A percentile compares a stretch with the other conserved stretches of the same genome.
phyloP scores from a whole-genome alignment of 1,140 invertebrate species.

The Leptinotarsa defecta region DNA sequence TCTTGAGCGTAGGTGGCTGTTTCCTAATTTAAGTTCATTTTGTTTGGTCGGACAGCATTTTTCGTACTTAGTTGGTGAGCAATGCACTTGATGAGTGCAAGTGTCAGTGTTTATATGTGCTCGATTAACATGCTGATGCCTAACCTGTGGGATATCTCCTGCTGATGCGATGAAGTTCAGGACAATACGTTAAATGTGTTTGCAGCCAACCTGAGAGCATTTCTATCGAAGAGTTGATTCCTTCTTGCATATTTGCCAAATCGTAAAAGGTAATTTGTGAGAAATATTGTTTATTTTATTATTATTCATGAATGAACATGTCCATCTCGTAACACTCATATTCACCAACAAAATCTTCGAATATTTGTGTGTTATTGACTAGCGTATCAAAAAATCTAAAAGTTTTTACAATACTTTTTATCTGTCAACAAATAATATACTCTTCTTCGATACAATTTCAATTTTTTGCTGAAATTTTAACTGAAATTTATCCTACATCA shows the following conservation, averaged over 20 bases:
- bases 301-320: too few species aligned
- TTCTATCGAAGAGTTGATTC: not conserved
- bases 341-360: too few species aligned
- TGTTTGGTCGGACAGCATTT: slow-evolving; percentile 22
- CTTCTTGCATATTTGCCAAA: not conserved
- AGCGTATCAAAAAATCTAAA: too few species aligned
- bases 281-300: too few species aligned
- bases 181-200: not conserved
- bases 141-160: slow-evolving; percentile 7
- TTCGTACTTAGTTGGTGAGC: slow-evolving; percentile 24
- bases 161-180: slow-evolving; percentile 13
- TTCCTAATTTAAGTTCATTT: slow-evolving; percentile 33
- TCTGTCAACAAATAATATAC: too few species aligned
- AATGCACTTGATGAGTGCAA: slow-evolving; percentile 27
- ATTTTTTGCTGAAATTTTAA: too few species aligned
- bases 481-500: too few species aligned
- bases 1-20: slow-evolving; percentile 27
- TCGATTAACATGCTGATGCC: not conserved
- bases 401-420: too few species aligned
- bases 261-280: too few species aligned
- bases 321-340: too few species aligned
- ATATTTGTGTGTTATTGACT: too few species aligned
- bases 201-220: not conserved
- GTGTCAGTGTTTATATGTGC: slow-evolving; percentile 18
- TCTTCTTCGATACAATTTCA: too few species aligned